These are phyloP conservation scores for Lasioglossum calceatum DNA, from an alignment of 2,888 invertebrate genomes.

Conservation along the genomic window DNA sequence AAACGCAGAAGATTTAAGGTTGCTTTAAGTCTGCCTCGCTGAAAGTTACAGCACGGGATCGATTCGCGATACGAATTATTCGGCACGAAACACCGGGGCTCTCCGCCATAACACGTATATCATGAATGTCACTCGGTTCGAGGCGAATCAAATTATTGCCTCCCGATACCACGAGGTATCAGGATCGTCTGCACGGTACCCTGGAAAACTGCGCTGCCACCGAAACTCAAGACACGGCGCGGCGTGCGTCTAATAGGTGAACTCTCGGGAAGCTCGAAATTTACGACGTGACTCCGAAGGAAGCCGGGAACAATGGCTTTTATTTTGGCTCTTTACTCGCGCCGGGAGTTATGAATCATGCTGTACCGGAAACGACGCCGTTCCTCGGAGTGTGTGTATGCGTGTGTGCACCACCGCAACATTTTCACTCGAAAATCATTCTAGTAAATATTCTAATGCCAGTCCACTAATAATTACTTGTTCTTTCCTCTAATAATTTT, in stretches of 20 bases:
- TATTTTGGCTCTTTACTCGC: slow-evolving; percentile 48
- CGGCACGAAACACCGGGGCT: slow-evolving; percentile 8
- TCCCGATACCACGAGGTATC: slow-evolving; percentile 9
- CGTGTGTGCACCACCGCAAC: background rate
- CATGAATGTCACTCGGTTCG: slow-evolving; percentile 12
- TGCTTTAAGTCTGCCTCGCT: background rate
- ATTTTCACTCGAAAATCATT: no score
- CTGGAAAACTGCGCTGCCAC: background rate
- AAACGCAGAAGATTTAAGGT: slow-evolving; percentile 1
- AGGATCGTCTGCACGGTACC: background rate
- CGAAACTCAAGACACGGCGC: slow-evolving; percentile 22
- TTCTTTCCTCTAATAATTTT: background rate
- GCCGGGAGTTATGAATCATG: slow-evolving; percentile 40
- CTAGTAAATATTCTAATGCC: no score
- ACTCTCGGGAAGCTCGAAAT: slow-evolving; percentile 42
- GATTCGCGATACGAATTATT: background rate
- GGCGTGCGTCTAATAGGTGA: slow-evolving; percentile 49
- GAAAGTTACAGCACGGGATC: background rate
- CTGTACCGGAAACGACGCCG: slow-evolving; percentile 34
- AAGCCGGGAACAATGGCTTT: slow-evolving; percentile 53
- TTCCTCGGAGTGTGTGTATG: slow-evolving; percentile 17
- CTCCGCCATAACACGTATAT: slow-evolving; percentile 13
- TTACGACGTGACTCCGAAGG: slow-evolving; percentile 55
- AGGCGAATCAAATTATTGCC: slow-evolving; percentile 37
- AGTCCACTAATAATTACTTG: no score